phyloP scores from a whole-genome alignment of 30 jellyfish, hydroid and myxozoan species.

The Chironex yamaguchii region DNA sequence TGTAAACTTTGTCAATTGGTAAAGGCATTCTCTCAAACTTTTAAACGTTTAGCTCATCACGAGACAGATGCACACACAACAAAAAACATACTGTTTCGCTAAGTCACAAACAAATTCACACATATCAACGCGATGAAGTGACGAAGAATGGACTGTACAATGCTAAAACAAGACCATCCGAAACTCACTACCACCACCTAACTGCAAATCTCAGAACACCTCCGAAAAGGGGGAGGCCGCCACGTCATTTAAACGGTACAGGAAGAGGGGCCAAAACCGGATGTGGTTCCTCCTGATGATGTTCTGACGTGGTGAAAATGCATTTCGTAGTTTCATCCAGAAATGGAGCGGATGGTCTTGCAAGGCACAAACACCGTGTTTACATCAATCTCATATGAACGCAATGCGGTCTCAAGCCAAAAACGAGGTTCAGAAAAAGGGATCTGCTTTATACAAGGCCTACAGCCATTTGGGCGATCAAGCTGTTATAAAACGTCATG shows the following conservation, averaged over 20 bases:
- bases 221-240: background rate
- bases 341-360: background rate
- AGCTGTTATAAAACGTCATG: too few relatives aligned
- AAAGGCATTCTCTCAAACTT: too few relatives aligned
- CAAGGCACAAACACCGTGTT: background rate
- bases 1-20: too few relatives aligned
- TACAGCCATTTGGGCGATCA: too few relatives aligned
- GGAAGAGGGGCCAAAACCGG: slow-evolving; percentile 3
- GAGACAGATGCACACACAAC: too few relatives aligned
- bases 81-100: too few relatives aligned
- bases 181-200: background rate
- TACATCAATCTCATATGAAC: background rate
- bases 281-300: background rate
- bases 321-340: background rate
- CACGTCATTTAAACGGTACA: background rate
- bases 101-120: too few relatives aligned
- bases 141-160: slow-evolving; percentile 1
- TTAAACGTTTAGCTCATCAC: too few relatives aligned
- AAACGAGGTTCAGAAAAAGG: too few relatives aligned
- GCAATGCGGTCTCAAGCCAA: too few relatives aligned
- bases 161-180: background rate
- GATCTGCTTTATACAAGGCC: too few relatives aligned
- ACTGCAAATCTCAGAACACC: background rate
- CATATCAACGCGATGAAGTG: too few relatives aligned
- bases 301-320: background rate